These are phyloP conservation scores for Thaleichthys pacificus DNA, from an alignment of 2,797 vertebrate species.

Conservation along the genomic window DNA sequence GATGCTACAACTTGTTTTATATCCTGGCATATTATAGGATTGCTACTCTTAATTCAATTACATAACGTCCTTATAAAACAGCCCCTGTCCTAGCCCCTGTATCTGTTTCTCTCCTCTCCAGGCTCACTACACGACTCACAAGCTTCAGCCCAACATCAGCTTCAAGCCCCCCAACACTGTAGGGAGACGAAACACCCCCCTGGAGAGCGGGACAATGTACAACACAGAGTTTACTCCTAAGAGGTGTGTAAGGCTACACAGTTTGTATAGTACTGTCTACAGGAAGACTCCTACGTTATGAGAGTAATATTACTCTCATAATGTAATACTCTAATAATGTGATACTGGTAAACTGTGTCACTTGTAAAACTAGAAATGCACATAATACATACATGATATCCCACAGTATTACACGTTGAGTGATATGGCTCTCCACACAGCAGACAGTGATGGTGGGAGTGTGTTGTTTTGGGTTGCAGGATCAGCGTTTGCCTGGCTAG, in stretches of 20 bases:
- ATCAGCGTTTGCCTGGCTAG: slow-evolving; percentile 72
- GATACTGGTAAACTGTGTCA: neutral
- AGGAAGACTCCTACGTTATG: no score
- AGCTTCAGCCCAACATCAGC: slow-evolving; percentile 62
- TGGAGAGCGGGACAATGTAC: slow-evolving; percentile 75
- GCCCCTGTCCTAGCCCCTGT: neutral
- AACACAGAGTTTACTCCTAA: slow-evolving; percentile 73
- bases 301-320: no score
- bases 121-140: slow-evolving; percentile 76
- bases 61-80: neutral
- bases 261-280: neutral
- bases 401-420: neutral
- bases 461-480: slow-evolving; percentile 6
- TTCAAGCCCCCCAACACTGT: slow-evolving; percentile 67
- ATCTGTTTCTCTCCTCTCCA: neutral
- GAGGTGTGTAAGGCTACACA: slow-evolving; percentile 35
- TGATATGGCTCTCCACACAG: neutral
- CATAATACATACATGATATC: no score
- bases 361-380: neutral
- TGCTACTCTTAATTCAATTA: no score
- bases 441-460: neutral
- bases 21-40: neutral
- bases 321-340: neutral
- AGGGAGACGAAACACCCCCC: slow-evolving; percentile 49
- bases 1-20: neutral